Evolutionary conservation across 1,140 invertebrate genomes (phyloP), one percentile per base, ranked within the genome.

Genomic region (Bombus difficillimus): DNA sequence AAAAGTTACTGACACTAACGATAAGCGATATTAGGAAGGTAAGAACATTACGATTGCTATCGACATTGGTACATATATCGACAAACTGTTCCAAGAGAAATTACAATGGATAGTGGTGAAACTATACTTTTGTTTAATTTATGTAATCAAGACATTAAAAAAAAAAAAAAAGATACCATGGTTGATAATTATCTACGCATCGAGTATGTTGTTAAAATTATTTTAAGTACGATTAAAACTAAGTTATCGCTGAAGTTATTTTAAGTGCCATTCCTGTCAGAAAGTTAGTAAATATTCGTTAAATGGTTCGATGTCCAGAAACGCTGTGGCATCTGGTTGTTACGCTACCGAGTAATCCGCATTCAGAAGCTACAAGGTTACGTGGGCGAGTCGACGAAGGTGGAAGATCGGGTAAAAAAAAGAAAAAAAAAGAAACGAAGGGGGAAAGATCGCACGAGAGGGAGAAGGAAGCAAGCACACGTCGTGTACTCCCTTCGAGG

Each of bases 341-440:
- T 87, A 85, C 69, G 89, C 89, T 86, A 86, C 89, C 86, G 83
- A 83, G 73, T 64, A 75, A 83, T 83, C 69, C 81, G 81, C 78
- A 74, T 75, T 72, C 86, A 66, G 87, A 32, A 90, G 89, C 83
- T 83, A 41, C 87, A 90, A 91, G 89, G 89, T 89, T 88, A 91
- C 87, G 87, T 85, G 69, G 81, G 77, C 81, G 84, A 86, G 62
- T 3, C n/a, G 69, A 64, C 59, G 32, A 79, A 85, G 74, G 74
- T 72, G 72, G 82, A 74, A 72, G 69, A 86, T 79, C 37, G 39
- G 25, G 13, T 32, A 77, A 69, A 69, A 74, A 37, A 37, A 34
- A 34, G n/a, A 34, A 34, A 34, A 39, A 39, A 28, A 41, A 43
- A 37, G 64, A 47, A 41, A 69, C 78, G 77, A 84, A 69, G 78